A percentile compares a stretch with the other conserved stretches of the same genome.
Evolutionary conservation across 2,113 vertebrate genomes (phyloP).

Genomic region (Phylloscopus whistleri): DNA sequence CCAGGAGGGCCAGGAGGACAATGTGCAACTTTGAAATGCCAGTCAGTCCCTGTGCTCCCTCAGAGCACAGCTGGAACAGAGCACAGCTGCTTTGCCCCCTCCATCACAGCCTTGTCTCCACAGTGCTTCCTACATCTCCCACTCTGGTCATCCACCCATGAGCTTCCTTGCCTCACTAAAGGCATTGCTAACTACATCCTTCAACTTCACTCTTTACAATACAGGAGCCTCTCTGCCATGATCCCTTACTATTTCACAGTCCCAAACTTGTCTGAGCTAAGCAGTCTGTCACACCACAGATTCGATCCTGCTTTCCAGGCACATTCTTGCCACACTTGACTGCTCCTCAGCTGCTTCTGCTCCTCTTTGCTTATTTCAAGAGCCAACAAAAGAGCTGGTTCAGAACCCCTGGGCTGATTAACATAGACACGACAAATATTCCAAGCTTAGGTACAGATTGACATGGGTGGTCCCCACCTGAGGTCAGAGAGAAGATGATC

Average conservation of each 20-base stretch:
- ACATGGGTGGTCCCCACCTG: not conserved
- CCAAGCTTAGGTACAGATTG: not conserved
- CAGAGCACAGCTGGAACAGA: not conserved
- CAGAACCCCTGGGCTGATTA: slow-evolving; percentile 6
- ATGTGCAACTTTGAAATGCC: fast-evolving
- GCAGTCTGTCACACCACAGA: not conserved
- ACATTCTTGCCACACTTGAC: not conserved
- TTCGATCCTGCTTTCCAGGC: not conserved
- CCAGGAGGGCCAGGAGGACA: not conserved
- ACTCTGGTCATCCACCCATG: not conserved
- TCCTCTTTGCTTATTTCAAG: not conserved
- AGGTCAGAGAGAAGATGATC: not conserved
- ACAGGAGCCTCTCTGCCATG: not conserved
- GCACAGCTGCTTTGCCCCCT: not conserved
- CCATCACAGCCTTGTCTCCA: not conserved
- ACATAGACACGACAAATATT: not conserved
- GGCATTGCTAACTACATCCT: not conserved
- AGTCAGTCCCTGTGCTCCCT: not conserved
- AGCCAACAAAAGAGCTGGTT: not conserved
- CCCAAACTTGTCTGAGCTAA: not conserved
- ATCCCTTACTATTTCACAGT: not conserved
- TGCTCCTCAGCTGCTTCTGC: not conserved
- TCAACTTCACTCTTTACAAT: not conserved
- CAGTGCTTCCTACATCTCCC: fast-evolving
- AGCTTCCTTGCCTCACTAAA: not conserved